A percentile compares a stretch with the other conserved stretches of the same genome.
These are phyloP conservation scores for Papilio gigon DNA, from an alignment of 2,888 invertebrate species.

Conservation along the genomic window DNA sequence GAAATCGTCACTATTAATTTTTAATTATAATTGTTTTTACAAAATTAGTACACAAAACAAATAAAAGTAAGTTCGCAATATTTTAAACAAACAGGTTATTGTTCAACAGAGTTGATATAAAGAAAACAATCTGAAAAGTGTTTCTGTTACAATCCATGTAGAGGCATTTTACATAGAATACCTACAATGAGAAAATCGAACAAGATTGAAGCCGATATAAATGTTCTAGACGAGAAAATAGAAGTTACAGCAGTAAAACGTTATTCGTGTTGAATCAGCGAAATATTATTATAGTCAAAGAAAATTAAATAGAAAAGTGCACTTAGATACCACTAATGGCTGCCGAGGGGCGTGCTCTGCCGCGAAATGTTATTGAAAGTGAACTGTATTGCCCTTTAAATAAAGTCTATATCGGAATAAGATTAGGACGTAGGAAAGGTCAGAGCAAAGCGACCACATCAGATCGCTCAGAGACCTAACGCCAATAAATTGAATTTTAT, in stretches of 20 bases:
- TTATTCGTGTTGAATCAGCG: slow-evolving; percentile 17
- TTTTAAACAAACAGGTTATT: no score
- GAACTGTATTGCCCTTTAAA: background rate
- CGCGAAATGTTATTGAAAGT: background rate
- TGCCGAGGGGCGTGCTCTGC: background rate
- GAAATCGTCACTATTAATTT: background rate
- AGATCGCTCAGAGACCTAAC: slow-evolving; percentile 6
- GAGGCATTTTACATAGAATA: background rate
- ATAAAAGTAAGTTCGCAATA: no score
- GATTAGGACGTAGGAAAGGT: background rate
- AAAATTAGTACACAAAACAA: background rate
- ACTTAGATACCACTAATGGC: slow-evolving; percentile 31
- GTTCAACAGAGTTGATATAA: no score
- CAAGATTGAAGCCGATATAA: background rate
- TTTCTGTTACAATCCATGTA: no score
- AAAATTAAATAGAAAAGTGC: slow-evolving; percentile 35
- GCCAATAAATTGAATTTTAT: slow-evolving; percentile 33
- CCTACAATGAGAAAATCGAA: background rate
- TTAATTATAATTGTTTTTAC: background rate
- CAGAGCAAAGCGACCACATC: slow-evolving; percentile 2
- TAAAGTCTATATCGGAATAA: slow-evolving; percentile 5
- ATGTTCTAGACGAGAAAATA: background rate
- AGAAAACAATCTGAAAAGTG: no score
- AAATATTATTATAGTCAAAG: slow-evolving; percentile 25
- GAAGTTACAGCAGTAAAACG: slow-evolving; percentile 19